Evolutionary conservation across 2,113 vertebrate genomes (phyloP).

Genomic region (Columbina picui): DNA sequence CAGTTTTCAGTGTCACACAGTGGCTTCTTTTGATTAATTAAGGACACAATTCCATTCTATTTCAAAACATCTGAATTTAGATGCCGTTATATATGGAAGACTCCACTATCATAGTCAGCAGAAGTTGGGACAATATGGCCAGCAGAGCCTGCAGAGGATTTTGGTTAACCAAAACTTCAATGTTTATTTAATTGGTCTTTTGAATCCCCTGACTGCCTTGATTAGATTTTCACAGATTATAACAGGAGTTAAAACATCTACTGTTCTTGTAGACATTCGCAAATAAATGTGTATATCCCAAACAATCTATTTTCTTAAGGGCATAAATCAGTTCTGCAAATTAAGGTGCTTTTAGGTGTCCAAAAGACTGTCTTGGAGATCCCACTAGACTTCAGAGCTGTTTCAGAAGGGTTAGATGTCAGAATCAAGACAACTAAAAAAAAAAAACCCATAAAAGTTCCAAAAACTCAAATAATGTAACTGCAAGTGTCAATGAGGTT

Average conservation of each 20-base stretch:
- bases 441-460: background rate
- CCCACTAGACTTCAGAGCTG: background rate
- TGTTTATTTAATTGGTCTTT: background rate
- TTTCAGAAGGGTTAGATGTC: background rate
- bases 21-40: background rate
- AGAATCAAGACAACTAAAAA: background rate
- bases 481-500: background rate
- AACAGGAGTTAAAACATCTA: background rate
- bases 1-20: background rate
- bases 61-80: background rate
- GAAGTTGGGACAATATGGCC: background rate
- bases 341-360: background rate
- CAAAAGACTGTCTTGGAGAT: background rate
- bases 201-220: background rate
- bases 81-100: background rate
- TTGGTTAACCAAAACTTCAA: background rate
- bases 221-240: background rate
- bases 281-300: background rate
- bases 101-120: background rate
- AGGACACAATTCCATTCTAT: background rate
- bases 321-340: background rate
- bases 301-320: background rate
- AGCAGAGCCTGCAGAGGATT: background rate
- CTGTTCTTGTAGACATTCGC: background rate
- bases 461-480: background rate